A percentile compares a stretch with the other conserved stretches of the same genome.
These are phyloP conservation scores for Rhizoglyphus robini DNA, from an alignment of 1,140 invertebrate genomes.

Conservation along the genomic window DNA sequence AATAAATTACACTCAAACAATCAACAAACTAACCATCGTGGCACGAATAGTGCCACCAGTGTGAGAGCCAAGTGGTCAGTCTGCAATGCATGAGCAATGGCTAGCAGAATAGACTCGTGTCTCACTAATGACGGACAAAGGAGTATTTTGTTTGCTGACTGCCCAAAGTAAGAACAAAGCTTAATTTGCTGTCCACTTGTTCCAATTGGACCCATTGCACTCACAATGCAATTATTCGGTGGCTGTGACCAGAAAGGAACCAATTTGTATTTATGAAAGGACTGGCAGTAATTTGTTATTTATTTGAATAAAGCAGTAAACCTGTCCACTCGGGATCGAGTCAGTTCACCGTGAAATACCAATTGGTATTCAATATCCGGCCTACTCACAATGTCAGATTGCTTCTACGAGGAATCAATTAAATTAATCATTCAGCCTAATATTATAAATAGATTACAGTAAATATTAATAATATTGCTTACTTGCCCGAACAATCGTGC, in stretches of 20 bases:
- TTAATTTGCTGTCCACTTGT: no score
- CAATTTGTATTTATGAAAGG: neutral
- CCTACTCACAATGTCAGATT: neutral
- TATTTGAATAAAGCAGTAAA: neutral
- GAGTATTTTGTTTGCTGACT: no score
- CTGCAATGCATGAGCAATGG: no score
- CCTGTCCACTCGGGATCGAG: neutral
- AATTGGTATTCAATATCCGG: neutral
- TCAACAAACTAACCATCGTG: no score
- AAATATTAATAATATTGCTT: neutral
- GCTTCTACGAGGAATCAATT: neutral
- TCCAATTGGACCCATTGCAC: no score
- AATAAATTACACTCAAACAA: no score
- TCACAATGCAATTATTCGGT: no score
- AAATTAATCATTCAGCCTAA: neutral
- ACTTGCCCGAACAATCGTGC: neutral
- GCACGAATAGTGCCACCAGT: no score
- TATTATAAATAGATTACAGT: neutral
- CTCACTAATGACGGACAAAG: no score
- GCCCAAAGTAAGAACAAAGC: no score
- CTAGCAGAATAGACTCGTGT: no score
- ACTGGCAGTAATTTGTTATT: neutral
- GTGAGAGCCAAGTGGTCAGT: no score
- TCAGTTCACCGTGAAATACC: neutral
- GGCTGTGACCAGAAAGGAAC: neutral